Conservation (phyloP, 1,140 invertebrate species). For the Anastatus disparis region DNA sequence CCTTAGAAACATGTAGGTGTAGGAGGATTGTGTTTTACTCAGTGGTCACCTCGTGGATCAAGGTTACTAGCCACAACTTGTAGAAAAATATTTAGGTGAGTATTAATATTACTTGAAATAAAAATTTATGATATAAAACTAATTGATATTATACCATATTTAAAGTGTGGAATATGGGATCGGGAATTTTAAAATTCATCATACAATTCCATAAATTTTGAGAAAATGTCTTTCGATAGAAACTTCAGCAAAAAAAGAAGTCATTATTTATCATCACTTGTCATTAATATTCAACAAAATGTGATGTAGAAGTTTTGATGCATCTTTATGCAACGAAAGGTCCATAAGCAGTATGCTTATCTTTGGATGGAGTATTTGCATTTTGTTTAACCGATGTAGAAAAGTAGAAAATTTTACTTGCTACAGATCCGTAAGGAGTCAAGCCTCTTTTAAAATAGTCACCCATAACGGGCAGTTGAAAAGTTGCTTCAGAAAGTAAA, state of each 20-base stretch:
- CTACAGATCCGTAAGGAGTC: constrained; percentile 88
- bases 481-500: constrained; percentile 77
- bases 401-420: constrained; percentile 76
- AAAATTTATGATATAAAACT: background rate
- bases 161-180: constrained; percentile 82
- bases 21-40: constrained; percentile 78
- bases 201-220: no score
- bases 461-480: constrained; percentile 69
- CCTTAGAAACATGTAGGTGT: constrained; percentile 77
- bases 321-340: constrained; percentile 76
- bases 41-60: constrained; percentile 81
- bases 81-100: constrained; percentile 80
- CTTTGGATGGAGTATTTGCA: constrained; percentile 85
- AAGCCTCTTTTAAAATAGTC: constrained; percentile 76
- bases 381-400: constrained; percentile 84
- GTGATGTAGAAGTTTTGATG: constrained; percentile 81
- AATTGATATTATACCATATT: constrained; percentile 31
- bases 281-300: constrained; percentile 78
- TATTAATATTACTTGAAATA: constrained; percentile 18
- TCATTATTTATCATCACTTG: no score
- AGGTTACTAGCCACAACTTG: constrained; percentile 85
- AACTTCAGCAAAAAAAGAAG: no score
- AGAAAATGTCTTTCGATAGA: no score
- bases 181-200: no score
- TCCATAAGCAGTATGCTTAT: constrained; percentile 70